Percentiles rank a stretch among this genome's conserved stretches.
Conservation (phyloP, 2,113 vertebrate species). For the Mesocricetus auratus region DNA sequence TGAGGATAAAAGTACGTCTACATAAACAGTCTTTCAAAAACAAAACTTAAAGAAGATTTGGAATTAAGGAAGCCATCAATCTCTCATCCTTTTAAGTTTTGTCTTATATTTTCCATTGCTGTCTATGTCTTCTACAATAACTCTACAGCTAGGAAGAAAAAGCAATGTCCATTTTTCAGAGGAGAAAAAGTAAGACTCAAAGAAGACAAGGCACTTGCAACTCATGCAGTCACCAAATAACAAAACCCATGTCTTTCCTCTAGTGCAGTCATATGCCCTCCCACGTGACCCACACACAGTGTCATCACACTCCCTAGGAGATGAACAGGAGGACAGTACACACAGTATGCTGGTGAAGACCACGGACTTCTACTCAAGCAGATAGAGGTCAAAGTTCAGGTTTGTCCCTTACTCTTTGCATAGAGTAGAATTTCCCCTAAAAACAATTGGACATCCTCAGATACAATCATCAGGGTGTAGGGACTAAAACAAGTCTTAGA, state of each 20-base stretch:
- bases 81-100: not conserved
- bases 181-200: slow-evolving; percentile 29
- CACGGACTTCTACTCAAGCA: not conserved
- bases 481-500: not conserved
- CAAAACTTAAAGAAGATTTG: not conserved
- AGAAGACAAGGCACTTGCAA: not conserved
- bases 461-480: not conserved
- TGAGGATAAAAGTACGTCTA: too few relatives aligned
- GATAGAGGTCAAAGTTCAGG: not conserved
- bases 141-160: not conserved
- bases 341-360: not conserved
- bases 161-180: not conserved
- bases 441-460: not conserved
- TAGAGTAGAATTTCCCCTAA: not conserved
- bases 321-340: not conserved
- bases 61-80: slow-evolving; percentile 1
- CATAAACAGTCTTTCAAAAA: not conserved
- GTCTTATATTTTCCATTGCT: not conserved
- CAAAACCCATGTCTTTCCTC: not conserved
- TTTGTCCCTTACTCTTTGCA: not conserved
- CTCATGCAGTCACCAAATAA: not conserved
- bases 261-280: not conserved
- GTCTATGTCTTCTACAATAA: not conserved
- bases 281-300: not conserved
- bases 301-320: not conserved